Percentiles rank a stretch among this genome's conserved stretches.
Evolutionary conservation across 2,888 invertebrate genomes (phyloP).

Genomic region (Epiperipatus broadwayi): DNA sequence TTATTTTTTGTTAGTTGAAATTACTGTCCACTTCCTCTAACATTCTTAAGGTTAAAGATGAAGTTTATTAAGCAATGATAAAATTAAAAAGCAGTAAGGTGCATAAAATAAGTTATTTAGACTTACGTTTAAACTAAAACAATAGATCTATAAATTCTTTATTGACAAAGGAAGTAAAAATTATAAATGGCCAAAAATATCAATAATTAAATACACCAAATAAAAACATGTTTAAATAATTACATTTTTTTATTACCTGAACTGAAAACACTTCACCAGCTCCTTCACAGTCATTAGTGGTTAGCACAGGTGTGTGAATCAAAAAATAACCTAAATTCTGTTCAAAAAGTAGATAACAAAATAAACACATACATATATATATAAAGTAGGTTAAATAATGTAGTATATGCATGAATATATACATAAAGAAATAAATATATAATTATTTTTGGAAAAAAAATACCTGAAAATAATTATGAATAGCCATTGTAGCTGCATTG

Average conservation of each 20-base stretch:
- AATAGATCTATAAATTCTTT: not conserved
- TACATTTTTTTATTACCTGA: not conserved
- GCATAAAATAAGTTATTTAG: not conserved
- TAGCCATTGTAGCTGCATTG: slow-evolving; percentile 45
- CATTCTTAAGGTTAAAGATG: too few relatives aligned
- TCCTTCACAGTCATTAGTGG: slow-evolving; percentile 93
- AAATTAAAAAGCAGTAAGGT: too few relatives aligned
- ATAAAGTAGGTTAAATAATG: not conserved
- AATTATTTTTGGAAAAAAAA: slow-evolving; percentile 4
- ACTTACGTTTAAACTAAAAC: not conserved
- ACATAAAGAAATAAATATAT: slow-evolving; percentile 6
- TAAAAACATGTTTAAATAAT: too few relatives aligned
- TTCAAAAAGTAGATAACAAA: slow-evolving; percentile 27
- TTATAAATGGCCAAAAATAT: too few relatives aligned
- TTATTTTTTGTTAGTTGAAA: too few relatives aligned
- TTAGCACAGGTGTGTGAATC: slow-evolving; percentile 67
- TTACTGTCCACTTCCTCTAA: too few relatives aligned
- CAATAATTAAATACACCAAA: slow-evolving; percentile 21
- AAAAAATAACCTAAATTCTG: slow-evolving; percentile 43
- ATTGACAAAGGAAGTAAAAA: too few relatives aligned
- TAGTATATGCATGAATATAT: not conserved
- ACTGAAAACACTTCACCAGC: slow-evolving; percentile 73
- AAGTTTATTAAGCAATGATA: too few relatives aligned
- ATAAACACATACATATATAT: slow-evolving; percentile 9
- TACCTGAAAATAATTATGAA: slow-evolving; percentile 46